Evolutionary conservation across 1,140 invertebrate species (phyloP).

Genomic region (Trachymyrmex cornetzi): DNA sequence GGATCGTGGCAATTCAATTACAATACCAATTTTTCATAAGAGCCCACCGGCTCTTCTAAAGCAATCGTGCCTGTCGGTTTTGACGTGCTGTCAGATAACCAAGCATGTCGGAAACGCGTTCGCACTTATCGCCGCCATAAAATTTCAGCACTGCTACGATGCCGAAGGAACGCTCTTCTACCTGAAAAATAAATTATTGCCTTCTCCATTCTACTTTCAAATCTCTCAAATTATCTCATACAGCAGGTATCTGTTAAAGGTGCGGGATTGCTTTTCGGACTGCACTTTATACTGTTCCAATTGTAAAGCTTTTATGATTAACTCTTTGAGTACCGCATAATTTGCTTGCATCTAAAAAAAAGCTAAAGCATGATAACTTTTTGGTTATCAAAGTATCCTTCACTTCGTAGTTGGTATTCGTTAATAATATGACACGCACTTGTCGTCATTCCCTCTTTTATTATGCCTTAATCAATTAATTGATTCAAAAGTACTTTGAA

Average conservation of each 20-base stretch:
- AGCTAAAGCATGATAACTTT: neutral
- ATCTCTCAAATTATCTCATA: constrained; percentile 32
- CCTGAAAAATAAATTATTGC: constrained; percentile 19
- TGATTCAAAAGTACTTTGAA: neutral
- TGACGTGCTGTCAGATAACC: constrained; percentile 43
- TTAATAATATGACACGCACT: neutral
- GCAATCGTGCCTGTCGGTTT: constrained; percentile 43
- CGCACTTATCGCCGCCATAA: constrained; percentile 27
- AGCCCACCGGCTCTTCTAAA: neutral
- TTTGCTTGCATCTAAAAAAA: neutral
- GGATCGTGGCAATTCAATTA: constrained; percentile 70
- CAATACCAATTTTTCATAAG: constrained; percentile 71
- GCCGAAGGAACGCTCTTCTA: neutral
- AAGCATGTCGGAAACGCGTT: constrained; percentile 21
- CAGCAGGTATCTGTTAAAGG: neutral
- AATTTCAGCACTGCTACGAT: constrained; percentile 6
- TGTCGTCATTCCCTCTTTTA: neutral
- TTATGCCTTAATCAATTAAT: neutral
- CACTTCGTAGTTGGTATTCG: neutral
- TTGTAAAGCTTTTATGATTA: constrained; percentile 36
- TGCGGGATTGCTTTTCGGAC: neutral
- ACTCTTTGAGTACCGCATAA: neutral
- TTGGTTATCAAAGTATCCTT: neutral
- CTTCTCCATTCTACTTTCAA: neutral
- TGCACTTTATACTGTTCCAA: neutral